These are phyloP conservation scores for Stichodactyla helianthus DNA, from an alignment of 64 coral and sea anemone species.

Conservation along the genomic window DNA sequence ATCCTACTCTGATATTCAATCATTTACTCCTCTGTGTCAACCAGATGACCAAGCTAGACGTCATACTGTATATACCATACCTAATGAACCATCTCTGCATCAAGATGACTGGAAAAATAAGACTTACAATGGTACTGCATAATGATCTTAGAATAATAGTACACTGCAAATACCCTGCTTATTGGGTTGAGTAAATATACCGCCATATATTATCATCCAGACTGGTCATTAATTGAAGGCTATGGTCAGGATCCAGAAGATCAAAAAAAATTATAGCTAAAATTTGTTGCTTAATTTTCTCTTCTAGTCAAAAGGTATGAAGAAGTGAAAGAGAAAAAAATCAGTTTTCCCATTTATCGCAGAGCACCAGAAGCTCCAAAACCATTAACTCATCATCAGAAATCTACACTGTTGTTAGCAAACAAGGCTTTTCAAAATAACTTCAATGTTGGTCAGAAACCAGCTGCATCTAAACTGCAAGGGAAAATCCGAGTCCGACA, in stretches of 20 bases:
- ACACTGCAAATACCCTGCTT: too few relatives aligned
- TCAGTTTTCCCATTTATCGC: not conserved
- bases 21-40: not conserved
- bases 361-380: conserved; percentile 3
- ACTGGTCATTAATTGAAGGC: too few relatives aligned
- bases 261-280: not conserved
- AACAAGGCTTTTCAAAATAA: not conserved
- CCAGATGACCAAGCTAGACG: not conserved
- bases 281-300: not conserved
- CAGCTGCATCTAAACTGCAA: not conserved
- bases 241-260: too few relatives aligned
- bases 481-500: not conserved
- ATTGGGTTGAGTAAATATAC: too few relatives aligned
- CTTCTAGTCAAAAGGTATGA: not conserved
- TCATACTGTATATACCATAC: not conserved
- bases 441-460: not conserved
- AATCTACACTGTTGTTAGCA: not conserved
- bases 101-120: not conserved
- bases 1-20: not conserved
- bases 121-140: not conserved
- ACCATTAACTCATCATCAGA: not conserved
- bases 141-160: not conserved
- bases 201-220: too few relatives aligned
- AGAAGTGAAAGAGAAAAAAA: not conserved
- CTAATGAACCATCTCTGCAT: not conserved